Percentiles rank a stretch among this genome's conserved stretches.
phyloP scores from a whole-genome alignment of 23 tunicate species.

The Ascidia mentula region DNA sequence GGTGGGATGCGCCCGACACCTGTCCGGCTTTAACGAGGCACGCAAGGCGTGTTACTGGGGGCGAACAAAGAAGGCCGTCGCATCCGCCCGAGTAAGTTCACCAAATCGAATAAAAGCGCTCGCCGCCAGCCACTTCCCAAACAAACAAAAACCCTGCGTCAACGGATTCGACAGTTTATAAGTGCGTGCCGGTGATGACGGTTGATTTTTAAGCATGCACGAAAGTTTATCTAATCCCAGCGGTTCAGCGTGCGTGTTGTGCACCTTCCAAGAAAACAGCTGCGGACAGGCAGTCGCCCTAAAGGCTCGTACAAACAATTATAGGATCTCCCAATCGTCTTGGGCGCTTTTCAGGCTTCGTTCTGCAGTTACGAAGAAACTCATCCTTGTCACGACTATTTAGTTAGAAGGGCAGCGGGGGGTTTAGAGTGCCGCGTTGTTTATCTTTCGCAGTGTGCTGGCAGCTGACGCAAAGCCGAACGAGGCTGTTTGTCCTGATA shows the following conservation, averaged over 20 bases:
- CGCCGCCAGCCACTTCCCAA: not conserved
- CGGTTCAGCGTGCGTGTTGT: not conserved
- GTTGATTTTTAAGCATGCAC: not conserved
- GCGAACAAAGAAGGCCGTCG: slow-evolving; percentile 1
- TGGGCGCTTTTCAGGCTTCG: not conserved
- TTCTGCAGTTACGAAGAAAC: not conserved
- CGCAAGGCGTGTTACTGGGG: slow-evolving; percentile 7
- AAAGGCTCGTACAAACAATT: not conserved
- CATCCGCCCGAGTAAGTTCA: not conserved
- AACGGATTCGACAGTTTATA: not conserved
- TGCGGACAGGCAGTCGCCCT: not conserved
- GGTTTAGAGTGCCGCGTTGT: not conserved
- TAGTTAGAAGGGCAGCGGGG: not conserved
- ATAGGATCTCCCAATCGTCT: not conserved
- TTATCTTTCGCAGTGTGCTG: slow-evolving; percentile 1
- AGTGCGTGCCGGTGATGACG: not conserved
- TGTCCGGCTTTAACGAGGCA: not conserved
- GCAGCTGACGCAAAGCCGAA: not conserved
- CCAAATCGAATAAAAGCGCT: not conserved
- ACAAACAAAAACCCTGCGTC: slow-evolving; percentile 1
- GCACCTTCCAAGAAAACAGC: not conserved
- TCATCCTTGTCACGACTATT: not conserved
- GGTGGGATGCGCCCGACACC: slow-evolving; percentile 1
- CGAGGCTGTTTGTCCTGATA: not conserved
- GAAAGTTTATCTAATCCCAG: not conserved